phyloP scores from a whole-genome alignment of 2,113 vertebrate species.

The Labrus mixtus region DNA sequence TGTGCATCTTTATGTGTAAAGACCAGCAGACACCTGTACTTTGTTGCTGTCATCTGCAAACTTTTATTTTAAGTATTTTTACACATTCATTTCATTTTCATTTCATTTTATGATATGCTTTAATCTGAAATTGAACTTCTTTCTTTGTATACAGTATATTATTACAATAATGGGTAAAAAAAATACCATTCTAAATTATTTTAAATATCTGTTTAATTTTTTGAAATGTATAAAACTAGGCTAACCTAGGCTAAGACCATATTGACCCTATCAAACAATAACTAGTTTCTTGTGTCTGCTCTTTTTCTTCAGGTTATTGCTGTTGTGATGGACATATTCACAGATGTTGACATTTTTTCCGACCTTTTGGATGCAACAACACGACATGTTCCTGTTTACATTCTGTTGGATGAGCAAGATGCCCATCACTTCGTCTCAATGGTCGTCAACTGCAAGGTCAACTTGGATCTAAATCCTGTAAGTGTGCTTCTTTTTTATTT shows the following conservation, averaged over 20 bases:
- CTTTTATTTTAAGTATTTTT: no score
- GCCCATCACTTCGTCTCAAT: constrained; percentile 91
- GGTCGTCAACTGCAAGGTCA: constrained; percentile 91
- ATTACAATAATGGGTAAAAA: no score
- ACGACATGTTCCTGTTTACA: constrained; percentile 93
- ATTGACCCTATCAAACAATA: background rate
- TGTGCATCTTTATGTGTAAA: no score
- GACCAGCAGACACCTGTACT: no score
- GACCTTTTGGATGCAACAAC: constrained; percentile 92
- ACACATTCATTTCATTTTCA: no score
- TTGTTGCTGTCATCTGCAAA: no score
- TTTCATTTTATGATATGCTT: background rate
- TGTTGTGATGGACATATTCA: constrained; percentile 97
- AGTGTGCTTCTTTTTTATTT: constrained; percentile 59
- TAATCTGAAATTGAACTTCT: background rate
- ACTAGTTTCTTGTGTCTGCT: constrained; percentile 21
- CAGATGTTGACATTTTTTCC: constrained; percentile 92
- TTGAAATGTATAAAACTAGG: no score
- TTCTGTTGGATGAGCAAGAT: constrained; percentile 94
- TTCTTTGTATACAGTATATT: background rate
- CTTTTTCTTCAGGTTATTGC: constrained; percentile 89
- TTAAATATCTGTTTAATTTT: no score
- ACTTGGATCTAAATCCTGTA: constrained; percentile 92
- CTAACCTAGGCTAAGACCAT: background rate
- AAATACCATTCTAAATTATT: no score